Evolutionary conservation across 1,140 invertebrate genomes (phyloP), one percentile per base, ranked within the genome.

Genomic region (Steinernema feltiae): DNA sequence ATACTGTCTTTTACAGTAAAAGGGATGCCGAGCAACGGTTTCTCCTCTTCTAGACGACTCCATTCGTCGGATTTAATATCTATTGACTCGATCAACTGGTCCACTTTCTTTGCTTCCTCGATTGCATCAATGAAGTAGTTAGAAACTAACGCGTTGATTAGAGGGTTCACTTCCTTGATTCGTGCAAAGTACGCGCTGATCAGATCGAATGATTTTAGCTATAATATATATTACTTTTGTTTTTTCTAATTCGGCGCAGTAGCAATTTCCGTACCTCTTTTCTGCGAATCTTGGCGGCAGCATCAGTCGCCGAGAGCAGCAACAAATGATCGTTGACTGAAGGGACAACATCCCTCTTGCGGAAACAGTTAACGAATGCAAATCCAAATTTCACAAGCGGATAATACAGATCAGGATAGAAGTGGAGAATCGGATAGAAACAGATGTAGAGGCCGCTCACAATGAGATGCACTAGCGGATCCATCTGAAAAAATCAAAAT

Each of bases 101-200:
- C 76, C 15, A 48, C 77, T 41, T 80, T 30, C 35, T 77, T 30
- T 15, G 76, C 76, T 63, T 70, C 21, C 70, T 53, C 75, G 21
- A 71, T 2, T 12, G 77, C 77, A 15, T 80, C 41, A n/a, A 80
- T 71, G 53, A 53, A 78, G 48, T 63, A 76, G 18, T 80, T 48
- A 1, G 53, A 17, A 27, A 53, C 72, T 1, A 78, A 21, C 2
- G 77, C 77, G 48, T 78, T 78, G 41, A 78, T 17, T n/a, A n/a
- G n/a, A n/a, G n/a, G n/a, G n/a, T n/a, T 79, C 2, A 78, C 77
- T 46, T 78, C 77, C 48, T 76, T 73, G 46, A 76, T 77, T 18
- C 75, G 74, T 31, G 24, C 21, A 31, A 77, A 78, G 48, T 77
- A 77, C 18, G 75, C 69, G 17, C 76, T 73, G n/a, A 76, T 78